phyloP scores from a whole-genome alignment of 2,888 invertebrate genomes.

The Hipparchia semele region DNA sequence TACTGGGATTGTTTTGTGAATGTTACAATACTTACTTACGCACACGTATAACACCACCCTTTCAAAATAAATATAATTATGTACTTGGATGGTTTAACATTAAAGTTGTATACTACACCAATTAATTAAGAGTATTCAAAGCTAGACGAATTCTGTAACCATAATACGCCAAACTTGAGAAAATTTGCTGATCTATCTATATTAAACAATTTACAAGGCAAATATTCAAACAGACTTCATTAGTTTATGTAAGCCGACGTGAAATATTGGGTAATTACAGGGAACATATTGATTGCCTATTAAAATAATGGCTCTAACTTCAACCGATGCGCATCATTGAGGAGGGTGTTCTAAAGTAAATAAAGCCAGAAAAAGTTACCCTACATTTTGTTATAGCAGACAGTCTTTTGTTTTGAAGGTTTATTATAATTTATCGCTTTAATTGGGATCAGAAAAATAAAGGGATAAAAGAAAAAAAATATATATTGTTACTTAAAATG shows the following conservation, averaged over 20 bases:
- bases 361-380: slow-evolving; percentile 43
- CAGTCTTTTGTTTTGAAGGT: slow-evolving; percentile 49
- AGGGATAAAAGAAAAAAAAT: neutral
- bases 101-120: too few relatives aligned
- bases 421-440: slow-evolving; percentile 1
- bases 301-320: slow-evolving; percentile 72
- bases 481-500: neutral
- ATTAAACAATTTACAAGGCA: slow-evolving; percentile 75
- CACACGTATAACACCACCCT: too few relatives aligned
- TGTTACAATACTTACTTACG: too few relatives aligned
- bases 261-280: slow-evolving; percentile 69
- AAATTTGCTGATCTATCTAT: slow-evolving; percentile 64
- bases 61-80: too few relatives aligned
- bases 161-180: slow-evolving; percentile 32
- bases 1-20: too few relatives aligned
- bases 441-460: neutral
- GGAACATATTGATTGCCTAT: slow-evolving; percentile 75
- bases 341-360: slow-evolving; percentile 58
- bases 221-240: slow-evolving; percentile 78
- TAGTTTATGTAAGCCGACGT: slow-evolving; percentile 63
- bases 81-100: too few relatives aligned
- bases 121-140: neutral
- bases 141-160: slow-evolving; percentile 27
- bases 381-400: slow-evolving; percentile 62
- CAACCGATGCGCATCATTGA: slow-evolving; percentile 65